Conservation (phyloP, 2,113 vertebrate genomes). For the Geococcyx californianus region DNA sequence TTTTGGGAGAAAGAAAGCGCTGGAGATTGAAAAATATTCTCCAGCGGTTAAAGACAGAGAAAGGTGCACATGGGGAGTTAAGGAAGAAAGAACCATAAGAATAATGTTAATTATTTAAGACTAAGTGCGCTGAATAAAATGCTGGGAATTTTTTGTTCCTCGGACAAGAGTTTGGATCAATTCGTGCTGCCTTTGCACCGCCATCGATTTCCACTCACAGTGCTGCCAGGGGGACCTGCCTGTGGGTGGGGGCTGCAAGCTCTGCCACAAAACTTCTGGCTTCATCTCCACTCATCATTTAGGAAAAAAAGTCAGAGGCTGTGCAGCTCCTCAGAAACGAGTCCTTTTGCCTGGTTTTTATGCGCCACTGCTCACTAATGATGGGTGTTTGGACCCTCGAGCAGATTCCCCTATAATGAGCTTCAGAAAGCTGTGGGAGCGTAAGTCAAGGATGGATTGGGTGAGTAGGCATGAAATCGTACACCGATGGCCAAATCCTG, state of each 20-base stretch:
- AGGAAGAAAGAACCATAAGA: neutral
- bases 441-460: neutral
- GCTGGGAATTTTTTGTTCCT: neutral
- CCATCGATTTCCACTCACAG: neutral
- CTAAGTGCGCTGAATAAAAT: neutral
- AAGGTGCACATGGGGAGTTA: neutral
- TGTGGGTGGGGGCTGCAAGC: neutral
- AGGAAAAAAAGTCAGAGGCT: neutral
- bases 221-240: neutral
- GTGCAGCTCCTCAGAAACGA: neutral
- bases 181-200: neutral
- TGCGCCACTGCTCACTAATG: rapidly evolving
- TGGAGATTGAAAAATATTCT: neutral
- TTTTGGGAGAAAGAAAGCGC: neutral
- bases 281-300: rapidly evolving
- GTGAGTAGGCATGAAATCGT: neutral
- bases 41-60: neutral
- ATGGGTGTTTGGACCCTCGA: rapidly evolving
- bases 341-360: neutral
- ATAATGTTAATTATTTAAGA: neutral
- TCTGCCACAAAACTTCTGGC: neutral
- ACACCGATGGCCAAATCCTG: neutral
- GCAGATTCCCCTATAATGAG: neutral
- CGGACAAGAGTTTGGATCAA: neutral
- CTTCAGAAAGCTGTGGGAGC: neutral